These are phyloP conservation scores for Campaea margaritaria DNA, from an alignment of 2,888 invertebrate species.

Conservation along the genomic window DNA sequence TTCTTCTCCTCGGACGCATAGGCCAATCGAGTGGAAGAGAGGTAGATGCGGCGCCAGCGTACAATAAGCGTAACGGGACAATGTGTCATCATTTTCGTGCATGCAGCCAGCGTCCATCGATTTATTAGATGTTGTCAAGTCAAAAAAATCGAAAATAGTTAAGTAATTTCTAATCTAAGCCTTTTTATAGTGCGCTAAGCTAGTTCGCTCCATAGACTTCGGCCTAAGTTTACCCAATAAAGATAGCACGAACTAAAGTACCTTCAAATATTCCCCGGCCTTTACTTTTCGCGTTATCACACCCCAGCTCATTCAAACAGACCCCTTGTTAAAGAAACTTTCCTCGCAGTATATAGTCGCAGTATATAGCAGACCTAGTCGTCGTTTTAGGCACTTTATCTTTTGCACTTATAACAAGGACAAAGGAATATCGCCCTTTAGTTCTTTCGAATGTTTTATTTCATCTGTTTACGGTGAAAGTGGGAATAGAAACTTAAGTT, in stretches of 20 bases:
- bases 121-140: no score
- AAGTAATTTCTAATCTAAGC: no score
- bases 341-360: neutral
- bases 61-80: no score
- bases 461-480: constrained; percentile 15
- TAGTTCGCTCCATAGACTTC: neutral
- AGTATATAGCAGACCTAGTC: no score
- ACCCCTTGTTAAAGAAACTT: neutral
- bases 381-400: constrained; percentile 25
- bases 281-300: neutral
- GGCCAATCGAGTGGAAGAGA: no score
- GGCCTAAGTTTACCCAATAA: neutral
- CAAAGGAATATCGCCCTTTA: constrained; percentile 15
- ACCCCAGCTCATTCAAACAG: constrained; percentile 6
- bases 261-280: neutral
- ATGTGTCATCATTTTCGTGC: no score
- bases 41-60: no score
- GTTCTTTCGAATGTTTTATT: constrained; percentile 18
- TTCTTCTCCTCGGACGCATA: no score
- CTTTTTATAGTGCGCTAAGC: no score
- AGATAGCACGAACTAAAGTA: neutral
- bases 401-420: constrained; percentile 14
- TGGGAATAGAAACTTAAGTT: neutral
- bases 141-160: no score
- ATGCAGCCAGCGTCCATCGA: no score